These are phyloP conservation scores for Lepus timidus DNA, from an alignment of 2,113 vertebrate genomes.

Conservation along the genomic window DNA sequence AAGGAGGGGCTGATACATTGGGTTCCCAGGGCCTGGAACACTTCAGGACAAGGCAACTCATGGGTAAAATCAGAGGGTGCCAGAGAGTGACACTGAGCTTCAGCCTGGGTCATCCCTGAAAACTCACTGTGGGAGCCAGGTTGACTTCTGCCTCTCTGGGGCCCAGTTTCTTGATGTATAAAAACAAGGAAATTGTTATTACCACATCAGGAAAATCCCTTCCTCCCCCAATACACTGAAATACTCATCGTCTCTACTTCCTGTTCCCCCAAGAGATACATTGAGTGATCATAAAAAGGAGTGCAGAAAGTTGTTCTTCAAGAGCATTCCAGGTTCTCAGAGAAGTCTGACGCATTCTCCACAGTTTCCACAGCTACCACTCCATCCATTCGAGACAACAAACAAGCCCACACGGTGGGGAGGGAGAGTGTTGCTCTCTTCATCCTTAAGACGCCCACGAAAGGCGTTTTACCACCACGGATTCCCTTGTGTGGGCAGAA, in stretches of 20 bases:
- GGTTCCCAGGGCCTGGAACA: constrained; percentile 50
- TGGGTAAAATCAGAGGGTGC: not conserved
- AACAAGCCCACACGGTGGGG: not conserved
- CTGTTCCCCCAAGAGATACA: constrained; percentile 51
- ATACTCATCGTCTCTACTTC: constrained; percentile 73
- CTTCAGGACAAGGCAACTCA: constrained; percentile 64
- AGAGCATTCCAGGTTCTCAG: constrained; percentile 48
- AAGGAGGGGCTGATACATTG: not conserved
- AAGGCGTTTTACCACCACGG: not conserved
- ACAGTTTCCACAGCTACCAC: not conserved
- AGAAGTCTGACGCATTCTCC: constrained; percentile 34
- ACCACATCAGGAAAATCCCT: not conserved
- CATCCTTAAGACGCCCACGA: not conserved
- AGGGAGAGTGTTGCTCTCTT: not conserved
- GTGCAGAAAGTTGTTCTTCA: constrained; percentile 60
- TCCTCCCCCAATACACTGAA: constrained; percentile 6
- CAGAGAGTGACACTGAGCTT: not conserved
- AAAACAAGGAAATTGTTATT: constrained; percentile 41
- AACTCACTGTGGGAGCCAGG: not conserved
- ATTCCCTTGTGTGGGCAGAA: not conserved
- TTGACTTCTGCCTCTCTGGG: not conserved
- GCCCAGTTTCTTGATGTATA: constrained; percentile 14
- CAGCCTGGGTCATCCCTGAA: not conserved
- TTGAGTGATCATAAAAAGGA: constrained; percentile 49
- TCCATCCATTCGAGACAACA: not conserved